A percentile compares a stretch with the other conserved stretches of the same genome.
Evolutionary conservation across 2,888 invertebrate species (phyloP).

Genomic region (Cantharis rufa): DNA sequence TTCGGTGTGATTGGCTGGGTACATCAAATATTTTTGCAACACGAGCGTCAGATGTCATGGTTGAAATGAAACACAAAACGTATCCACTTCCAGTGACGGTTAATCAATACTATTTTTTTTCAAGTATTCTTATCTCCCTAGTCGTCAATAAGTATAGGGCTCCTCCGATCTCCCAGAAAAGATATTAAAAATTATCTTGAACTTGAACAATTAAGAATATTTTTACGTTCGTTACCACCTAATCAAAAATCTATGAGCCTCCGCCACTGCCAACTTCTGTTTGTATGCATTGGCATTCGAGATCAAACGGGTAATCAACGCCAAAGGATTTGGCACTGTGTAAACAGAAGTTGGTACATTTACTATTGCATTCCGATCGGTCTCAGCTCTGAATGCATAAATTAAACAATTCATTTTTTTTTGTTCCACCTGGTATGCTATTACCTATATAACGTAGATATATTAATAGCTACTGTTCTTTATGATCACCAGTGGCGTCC

Average conservation of each 20-base stretch:
- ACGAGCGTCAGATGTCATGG: not conserved
- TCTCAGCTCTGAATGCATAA: not conserved
- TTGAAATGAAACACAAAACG: not conserved
- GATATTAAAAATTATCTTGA: not conserved
- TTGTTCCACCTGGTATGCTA: not conserved
- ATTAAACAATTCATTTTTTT: not conserved
- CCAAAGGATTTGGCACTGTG: not conserved
- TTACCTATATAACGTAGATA: not conserved
- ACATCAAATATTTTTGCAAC: not conserved
- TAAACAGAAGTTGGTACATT: not conserved
- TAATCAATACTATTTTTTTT: not conserved
- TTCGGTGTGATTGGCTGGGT: not conserved
- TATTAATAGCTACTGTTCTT: not conserved
- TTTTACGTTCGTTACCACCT: too few relatives aligned
- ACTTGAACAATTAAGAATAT: not conserved
- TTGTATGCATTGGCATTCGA: not conserved
- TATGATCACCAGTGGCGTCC: too few relatives aligned
- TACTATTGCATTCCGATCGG: not conserved
- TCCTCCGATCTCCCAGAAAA: not conserved
- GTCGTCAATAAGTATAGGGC: not conserved
- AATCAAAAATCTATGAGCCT: not conserved
- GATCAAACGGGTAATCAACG: not conserved
- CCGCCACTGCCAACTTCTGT: not conserved
- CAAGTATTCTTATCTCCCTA: not conserved
- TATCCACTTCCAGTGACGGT: not conserved